Conservation (phyloP, 2,113 vertebrate species). For the Equus przewalskii region DNA sequence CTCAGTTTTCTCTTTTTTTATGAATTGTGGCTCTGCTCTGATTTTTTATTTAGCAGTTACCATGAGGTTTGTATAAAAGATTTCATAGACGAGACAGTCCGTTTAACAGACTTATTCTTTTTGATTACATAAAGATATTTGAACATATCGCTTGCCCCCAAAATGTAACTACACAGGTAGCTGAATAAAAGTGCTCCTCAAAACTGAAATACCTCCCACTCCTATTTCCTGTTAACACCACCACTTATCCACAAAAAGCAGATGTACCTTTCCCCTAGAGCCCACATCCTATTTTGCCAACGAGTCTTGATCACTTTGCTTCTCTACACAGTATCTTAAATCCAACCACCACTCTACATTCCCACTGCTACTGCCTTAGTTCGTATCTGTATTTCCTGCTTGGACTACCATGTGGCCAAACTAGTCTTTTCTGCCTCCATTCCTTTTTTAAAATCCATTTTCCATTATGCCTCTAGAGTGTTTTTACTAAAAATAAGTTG, state of each 20-base stretch:
- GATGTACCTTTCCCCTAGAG: neutral
- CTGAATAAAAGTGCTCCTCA: neutral
- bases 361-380: neutral
- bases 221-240: neutral
- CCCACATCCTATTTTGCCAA: neutral
- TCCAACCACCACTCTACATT: neutral
- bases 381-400: neutral
- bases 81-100: no score
- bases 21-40: no score
- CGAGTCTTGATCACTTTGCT: neutral
- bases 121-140: neutral
- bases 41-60: no score
- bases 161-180: neutral
- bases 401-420: neutral
- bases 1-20: no score
- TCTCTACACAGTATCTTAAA: neutral
- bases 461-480: neutral
- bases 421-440: neutral
- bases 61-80: no score
- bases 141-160: neutral
- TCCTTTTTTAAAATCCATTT: slow-evolving; percentile 34
- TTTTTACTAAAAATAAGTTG: slow-evolving; percentile 20
- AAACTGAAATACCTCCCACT: neutral
- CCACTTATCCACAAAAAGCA: neutral
- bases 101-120: neutral